phyloP scores from a whole-genome alignment of 2,888 invertebrate genomes.

The Chrysomela aeneicollis region DNA sequence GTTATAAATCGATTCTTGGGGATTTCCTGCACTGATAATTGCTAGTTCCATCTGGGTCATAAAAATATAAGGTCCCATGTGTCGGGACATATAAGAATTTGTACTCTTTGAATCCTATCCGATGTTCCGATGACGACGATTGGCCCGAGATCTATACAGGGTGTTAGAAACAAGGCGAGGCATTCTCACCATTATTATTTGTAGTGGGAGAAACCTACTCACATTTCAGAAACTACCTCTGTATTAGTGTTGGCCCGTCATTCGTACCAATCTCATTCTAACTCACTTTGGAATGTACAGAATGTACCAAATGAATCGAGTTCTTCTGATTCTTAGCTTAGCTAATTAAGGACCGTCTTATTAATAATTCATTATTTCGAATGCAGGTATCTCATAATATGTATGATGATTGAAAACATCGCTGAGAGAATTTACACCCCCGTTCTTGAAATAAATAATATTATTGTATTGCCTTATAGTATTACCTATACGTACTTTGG shows the following conservation, averaged over 20 bases:
- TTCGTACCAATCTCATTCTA: slow-evolving; percentile 50
- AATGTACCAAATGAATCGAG: slow-evolving; percentile 29
- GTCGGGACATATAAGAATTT: slow-evolving; percentile 69
- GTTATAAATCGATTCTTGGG: slow-evolving; percentile 9
- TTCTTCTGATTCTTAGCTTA: slow-evolving; percentile 3
- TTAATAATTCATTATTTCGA: no score
- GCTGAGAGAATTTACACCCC: no score
- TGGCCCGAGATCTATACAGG: slow-evolving; percentile 51
- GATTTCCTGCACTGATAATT: slow-evolving; percentile 30
- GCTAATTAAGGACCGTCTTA: no score
- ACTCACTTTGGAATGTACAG: slow-evolving; percentile 52
- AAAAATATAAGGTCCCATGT: slow-evolving; percentile 49
- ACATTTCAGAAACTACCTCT: slow-evolving; percentile 20
- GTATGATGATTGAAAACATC: no score
- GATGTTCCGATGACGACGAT: slow-evolving; percentile 51
- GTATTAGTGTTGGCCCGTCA: slow-evolving; percentile 49
- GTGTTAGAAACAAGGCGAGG: slow-evolving; percentile 16
- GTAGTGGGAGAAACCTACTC: no score
- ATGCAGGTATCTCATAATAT: no score
- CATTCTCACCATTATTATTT: no score
- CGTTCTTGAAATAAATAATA: no score
- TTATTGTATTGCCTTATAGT: no score
- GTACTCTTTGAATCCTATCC: slow-evolving; percentile 70
- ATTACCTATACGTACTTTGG: no score
- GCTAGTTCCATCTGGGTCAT: slow-evolving; percentile 48